Percentiles rank a stretch among this genome's conserved stretches.
These are phyloP conservation scores for Chrysolina americana DNA, from an alignment of 2,888 invertebrate species.

Conservation along the genomic window DNA sequence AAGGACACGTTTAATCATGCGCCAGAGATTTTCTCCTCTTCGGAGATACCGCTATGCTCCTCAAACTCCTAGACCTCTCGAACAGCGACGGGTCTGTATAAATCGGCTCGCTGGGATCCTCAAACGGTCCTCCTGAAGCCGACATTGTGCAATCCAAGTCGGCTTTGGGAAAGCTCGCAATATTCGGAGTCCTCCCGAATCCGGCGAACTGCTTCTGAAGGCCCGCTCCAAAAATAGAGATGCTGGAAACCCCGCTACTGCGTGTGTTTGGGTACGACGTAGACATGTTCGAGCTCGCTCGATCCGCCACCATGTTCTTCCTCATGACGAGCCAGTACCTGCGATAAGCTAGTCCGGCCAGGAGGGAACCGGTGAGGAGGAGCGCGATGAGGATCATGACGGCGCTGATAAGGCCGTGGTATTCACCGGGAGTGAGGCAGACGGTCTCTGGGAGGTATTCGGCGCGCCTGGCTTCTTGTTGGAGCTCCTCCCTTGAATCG, in stretches of 20 bases:
- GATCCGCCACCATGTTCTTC: constrained; percentile 76
- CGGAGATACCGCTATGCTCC: constrained; percentile 74
- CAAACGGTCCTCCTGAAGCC: constrained; percentile 73
- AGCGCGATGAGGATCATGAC: constrained; percentile 83
- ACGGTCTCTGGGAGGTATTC: constrained; percentile 79
- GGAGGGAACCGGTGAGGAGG: constrained; percentile 80
- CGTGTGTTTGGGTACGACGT: constrained; percentile 68
- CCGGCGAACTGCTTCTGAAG: constrained; percentile 75
- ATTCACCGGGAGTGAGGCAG: constrained; percentile 87
- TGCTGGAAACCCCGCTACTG: constrained; percentile 71
- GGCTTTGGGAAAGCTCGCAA: constrained; percentile 62
- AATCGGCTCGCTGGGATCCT: constrained; percentile 93
- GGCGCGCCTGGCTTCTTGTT: constrained; percentile 79
- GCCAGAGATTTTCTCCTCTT: constrained; percentile 62
- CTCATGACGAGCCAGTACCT: constrained; percentile 84
- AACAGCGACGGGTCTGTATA: constrained; percentile 94
- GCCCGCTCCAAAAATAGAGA: constrained; percentile 79
- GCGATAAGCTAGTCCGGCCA: constrained; percentile 83
- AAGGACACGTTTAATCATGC: constrained; percentile 42
- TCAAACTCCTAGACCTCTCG: constrained; percentile 84
- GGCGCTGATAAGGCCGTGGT: constrained; percentile 87
- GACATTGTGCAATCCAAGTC: constrained; percentile 62
- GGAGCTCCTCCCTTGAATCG: constrained; percentile 82
- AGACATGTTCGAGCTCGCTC: constrained; percentile 63
- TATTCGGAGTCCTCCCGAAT: constrained; percentile 60